Evolutionary conservation across 2,888 invertebrate species (phyloP).

Genomic region (Cybosia mesomella): DNA sequence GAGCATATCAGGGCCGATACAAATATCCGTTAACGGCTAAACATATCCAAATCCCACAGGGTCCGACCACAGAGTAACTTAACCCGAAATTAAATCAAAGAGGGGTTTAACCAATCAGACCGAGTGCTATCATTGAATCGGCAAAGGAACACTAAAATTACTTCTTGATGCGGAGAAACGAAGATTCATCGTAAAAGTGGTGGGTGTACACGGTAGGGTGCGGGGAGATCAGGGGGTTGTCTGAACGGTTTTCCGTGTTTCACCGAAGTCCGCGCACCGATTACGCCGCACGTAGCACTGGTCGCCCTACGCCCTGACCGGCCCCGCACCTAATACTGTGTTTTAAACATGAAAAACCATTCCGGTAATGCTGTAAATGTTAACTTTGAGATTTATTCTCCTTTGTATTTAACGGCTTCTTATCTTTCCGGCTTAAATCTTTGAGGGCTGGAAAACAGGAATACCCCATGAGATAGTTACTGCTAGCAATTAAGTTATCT

Average conservation of each 20-base stretch:
- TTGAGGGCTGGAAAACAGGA: constrained; percentile 45
- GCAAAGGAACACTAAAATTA: constrained; percentile 87
- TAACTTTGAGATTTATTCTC: constrained; percentile 71
- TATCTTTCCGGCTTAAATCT: constrained; percentile 55
- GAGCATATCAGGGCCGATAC: constrained; percentile 64
- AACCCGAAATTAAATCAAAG: constrained; percentile 87
- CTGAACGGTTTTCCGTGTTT: constrained; percentile 87
- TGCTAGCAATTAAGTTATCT: background rate
- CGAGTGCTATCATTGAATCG: constrained; percentile 87
- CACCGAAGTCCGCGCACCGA: constrained; percentile 81
- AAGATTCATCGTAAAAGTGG: constrained; percentile 87
- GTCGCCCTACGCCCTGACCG: constrained; percentile 63
- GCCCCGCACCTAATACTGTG: constrained; percentile 79
- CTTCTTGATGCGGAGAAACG: constrained; percentile 87
- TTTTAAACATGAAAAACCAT: constrained; percentile 85
- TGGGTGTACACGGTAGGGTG: constrained; percentile 63
- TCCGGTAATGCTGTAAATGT: constrained; percentile 83
- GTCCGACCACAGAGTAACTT: constrained; percentile 81
- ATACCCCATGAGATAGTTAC: background rate
- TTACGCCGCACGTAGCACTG: constrained; percentile 81
- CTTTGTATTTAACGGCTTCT: constrained; percentile 66
- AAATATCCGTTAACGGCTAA: constrained; percentile 63
- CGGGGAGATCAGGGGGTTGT: constrained; percentile 66
- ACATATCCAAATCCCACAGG: constrained; percentile 75
- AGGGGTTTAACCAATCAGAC: constrained; percentile 86